A percentile compares a stretch with the other conserved stretches of the same genome.
Evolutionary conservation across 1,140 invertebrate genomes (phyloP).

Genomic region (Acromyrmex heyeri): DNA sequence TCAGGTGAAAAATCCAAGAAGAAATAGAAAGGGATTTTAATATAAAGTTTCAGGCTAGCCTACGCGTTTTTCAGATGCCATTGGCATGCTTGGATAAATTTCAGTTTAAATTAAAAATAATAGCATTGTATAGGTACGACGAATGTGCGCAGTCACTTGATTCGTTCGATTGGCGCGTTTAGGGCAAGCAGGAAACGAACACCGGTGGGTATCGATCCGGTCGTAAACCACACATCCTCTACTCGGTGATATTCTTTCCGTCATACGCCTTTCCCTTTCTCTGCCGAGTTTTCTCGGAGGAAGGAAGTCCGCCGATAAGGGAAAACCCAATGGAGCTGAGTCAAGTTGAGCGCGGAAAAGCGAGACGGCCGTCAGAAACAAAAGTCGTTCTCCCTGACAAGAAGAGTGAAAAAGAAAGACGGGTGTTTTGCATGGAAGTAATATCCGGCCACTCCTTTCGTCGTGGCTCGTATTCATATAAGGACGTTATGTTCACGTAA

Average conservation of each 20-base stretch:
- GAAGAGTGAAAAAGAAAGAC: conserved; percentile 6
- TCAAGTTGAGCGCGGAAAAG: conserved; percentile 59
- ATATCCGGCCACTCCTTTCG: conserved; percentile 67
- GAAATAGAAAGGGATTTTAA: background rate
- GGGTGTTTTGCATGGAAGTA: conserved; percentile 62
- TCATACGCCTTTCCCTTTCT: background rate
- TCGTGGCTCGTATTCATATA: conserved; percentile 47
- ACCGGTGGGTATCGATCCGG: conserved; percentile 14
- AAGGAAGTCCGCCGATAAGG: background rate
- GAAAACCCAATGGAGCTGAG: conserved; percentile 57
- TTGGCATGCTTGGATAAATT: background rate
- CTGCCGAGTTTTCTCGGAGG: conserved; percentile 4
- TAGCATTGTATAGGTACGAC: background rate
- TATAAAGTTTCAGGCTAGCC: background rate
- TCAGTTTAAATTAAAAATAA: background rate
- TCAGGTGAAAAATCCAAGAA: background rate
- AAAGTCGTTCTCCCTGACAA: conserved; percentile 60
- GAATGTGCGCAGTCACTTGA: background rate
- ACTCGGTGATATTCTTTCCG: conserved; percentile 22
- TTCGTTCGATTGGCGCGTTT: conserved; percentile 15
- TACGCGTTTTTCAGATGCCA: background rate
- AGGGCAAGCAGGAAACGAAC: conserved; percentile 7
- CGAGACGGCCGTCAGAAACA: conserved; percentile 66
- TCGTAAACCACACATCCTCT: background rate
- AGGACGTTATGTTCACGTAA: conserved; percentile 44